These are phyloP conservation scores for Rhinogobius similis DNA, from an alignment of 2,113 vertebrate species.

Conservation along the genomic window DNA sequence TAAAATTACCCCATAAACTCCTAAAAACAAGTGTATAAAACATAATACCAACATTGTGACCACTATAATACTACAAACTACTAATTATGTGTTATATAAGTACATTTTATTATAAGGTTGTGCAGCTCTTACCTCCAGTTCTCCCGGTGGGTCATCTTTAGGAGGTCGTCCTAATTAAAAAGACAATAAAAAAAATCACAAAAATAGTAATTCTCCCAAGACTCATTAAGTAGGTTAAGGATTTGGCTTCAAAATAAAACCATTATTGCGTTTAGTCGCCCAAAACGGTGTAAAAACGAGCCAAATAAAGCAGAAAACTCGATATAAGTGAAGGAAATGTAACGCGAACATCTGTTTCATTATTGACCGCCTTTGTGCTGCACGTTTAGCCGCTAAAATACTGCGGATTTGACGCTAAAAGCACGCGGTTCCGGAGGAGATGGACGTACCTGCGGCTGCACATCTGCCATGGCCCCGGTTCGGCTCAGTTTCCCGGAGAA, in stretches of 20 bases:
- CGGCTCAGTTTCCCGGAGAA: not conserved
- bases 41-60: too few species aligned
- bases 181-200: not conserved
- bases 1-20: too few species aligned
- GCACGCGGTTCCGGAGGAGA: accelerated
- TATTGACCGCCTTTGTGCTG: not conserved
- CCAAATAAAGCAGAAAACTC: accelerated
- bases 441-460: conserved; percentile 59
- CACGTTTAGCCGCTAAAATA: not conserved
- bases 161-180: conserved; percentile 63
- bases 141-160: conserved; percentile 72
- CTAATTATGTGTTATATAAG: too few species aligned
- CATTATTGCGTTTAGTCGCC: accelerated
- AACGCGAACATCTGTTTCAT: not conserved
- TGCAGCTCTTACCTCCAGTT: conserved; percentile 66
- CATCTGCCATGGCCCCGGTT: conserved; percentile 49
- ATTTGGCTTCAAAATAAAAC: accelerated
- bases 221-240: conserved; percentile 15
- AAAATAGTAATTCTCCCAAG: conserved; percentile 43
- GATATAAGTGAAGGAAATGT: not conserved
- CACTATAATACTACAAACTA: too few species aligned
- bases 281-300: not conserved
- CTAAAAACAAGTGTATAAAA: too few species aligned
- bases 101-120: too few species aligned
- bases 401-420: accelerated